Percentiles rank a stretch among this genome's conserved stretches.
These are phyloP conservation scores for Cataglyphis albicans DNA, from an alignment of 2,888 invertebrate species.

Conservation along the genomic window DNA sequence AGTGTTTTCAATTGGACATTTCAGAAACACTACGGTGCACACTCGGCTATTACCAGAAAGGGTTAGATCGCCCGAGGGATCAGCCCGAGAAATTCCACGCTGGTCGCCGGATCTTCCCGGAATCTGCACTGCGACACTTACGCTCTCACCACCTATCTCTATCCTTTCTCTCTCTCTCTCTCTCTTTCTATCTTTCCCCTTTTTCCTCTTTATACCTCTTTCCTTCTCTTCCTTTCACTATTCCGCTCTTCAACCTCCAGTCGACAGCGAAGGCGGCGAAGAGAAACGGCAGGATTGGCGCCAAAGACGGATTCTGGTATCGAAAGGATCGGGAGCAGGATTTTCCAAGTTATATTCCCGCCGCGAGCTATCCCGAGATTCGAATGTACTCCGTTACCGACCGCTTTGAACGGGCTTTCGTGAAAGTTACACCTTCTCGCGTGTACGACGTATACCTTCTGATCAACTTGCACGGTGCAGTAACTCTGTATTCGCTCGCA, in stretches of 20 bases:
- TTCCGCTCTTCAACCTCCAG: constrained; percentile 57
- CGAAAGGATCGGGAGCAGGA: constrained; percentile 72
- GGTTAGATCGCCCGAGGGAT: constrained; percentile 54
- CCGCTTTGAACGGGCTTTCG: constrained; percentile 64
- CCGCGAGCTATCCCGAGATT: constrained; percentile 73
- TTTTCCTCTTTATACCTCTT: constrained; percentile 29
- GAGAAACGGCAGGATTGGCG: constrained; percentile 63
- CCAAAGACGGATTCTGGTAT: constrained; percentile 75
- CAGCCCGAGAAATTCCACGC: constrained; percentile 65
- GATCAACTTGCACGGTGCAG: constrained; percentile 58
- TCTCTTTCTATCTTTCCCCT: constrained; percentile 3
- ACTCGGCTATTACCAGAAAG: constrained; percentile 37
- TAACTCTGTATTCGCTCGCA: background rate
- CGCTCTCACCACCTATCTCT: constrained; percentile 59
- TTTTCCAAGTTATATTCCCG: constrained; percentile 74
- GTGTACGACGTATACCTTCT: constrained; percentile 63
- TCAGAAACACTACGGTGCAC: constrained; percentile 42
- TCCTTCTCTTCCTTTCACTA: constrained; percentile 31
- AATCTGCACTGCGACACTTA: constrained; percentile 76
- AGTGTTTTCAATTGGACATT: constrained; percentile 27
- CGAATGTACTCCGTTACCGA: constrained; percentile 64
- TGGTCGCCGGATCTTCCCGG: constrained; percentile 64
- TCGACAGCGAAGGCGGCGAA: constrained; percentile 57
- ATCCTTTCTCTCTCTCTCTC: constrained; percentile 47
- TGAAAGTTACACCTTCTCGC: constrained; percentile 65